Evolutionary conservation across 2,888 invertebrate genomes (phyloP).

Genomic region (Eurytoma californica): DNA sequence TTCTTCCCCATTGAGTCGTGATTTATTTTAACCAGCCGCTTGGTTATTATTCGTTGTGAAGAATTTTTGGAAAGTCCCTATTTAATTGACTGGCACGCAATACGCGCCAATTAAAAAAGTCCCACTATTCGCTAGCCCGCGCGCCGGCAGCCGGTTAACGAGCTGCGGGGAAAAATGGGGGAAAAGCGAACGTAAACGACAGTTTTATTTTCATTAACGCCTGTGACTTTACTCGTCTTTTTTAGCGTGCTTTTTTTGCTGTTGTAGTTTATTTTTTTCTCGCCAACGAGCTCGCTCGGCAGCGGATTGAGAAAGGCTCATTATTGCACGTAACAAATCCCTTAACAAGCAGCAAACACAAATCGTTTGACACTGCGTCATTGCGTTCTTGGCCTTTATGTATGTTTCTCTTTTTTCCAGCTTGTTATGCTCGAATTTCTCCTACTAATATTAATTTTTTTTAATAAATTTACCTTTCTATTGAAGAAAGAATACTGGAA

Average conservation of each 20-base stretch:
- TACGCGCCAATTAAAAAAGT: slow-evolving; percentile 61
- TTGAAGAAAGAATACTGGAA: too few species aligned
- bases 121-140: slow-evolving; percentile 31
- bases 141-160: slow-evolving; percentile 40
- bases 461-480: background rate
- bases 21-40: slow-evolving; percentile 14
- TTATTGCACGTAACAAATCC: slow-evolving; percentile 54
- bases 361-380: slow-evolving; percentile 41
- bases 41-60: slow-evolving; percentile 24
- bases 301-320: slow-evolving; percentile 41
- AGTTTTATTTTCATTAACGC: slow-evolving; percentile 54
- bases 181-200: slow-evolving; percentile 45
- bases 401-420: background rate
- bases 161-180: slow-evolving; percentile 40
- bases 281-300: background rate
- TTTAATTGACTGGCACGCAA: slow-evolving; percentile 62
- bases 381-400: slow-evolving; percentile 14
- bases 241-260: slow-evolving; percentile 7
- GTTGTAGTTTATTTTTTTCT: slow-evolving; percentile 1
- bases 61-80: slow-evolving; percentile 36
- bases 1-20: slow-evolving; percentile 8
- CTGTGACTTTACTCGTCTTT: slow-evolving; percentile 20
- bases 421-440: too few species aligned
- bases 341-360: slow-evolving; percentile 49
- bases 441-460: background rate